A percentile compares a stretch with the other conserved stretches of the same genome.
These are phyloP conservation scores for Serranochromis macrocephalus DNA, from an alignment of 2,113 vertebrate species.

Conservation along the genomic window DNA sequence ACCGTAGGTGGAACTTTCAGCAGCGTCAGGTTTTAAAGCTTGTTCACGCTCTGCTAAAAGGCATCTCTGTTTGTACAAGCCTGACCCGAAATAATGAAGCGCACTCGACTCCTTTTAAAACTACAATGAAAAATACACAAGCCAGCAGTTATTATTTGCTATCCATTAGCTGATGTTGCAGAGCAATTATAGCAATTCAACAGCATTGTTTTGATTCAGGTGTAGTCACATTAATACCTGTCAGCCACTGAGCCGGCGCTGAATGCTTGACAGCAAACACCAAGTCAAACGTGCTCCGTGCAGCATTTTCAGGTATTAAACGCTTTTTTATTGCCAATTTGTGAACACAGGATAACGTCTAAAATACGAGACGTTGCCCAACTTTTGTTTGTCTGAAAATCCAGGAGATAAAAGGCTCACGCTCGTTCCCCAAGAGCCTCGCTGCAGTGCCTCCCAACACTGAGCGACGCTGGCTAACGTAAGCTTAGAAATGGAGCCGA, in stretches of 20 bases:
- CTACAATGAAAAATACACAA: background rate
- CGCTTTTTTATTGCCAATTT: background rate
- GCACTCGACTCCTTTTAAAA: slow-evolving; percentile 38
- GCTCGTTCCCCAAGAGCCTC: background rate
- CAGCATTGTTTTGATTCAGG: background rate
- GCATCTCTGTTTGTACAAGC: slow-evolving; percentile 4
- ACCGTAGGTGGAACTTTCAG: background rate
- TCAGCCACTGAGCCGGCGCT: background rate
- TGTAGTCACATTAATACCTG: background rate
- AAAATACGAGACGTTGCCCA: background rate
- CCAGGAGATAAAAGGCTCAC: background rate
- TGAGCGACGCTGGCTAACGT: background rate
- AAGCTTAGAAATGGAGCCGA: background rate
- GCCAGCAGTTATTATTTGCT: background rate
- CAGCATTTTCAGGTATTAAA: background rate
- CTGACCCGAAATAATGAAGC: slow-evolving; percentile 4
- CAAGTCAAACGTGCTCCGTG: background rate
- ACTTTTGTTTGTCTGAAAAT: background rate
- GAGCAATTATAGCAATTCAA: slow-evolving; percentile 19
- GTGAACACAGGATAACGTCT: background rate
- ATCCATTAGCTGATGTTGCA: slow-evolving; percentile 31
- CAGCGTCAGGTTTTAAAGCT: background rate
- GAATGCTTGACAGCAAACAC: background rate
- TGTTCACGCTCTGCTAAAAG: background rate
- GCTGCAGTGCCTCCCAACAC: background rate